Evolutionary conservation across 1,140 invertebrate genomes (phyloP), one percentile per base, ranked within the genome.

Genomic region (Ceratoteleas bidentatus): DNA sequence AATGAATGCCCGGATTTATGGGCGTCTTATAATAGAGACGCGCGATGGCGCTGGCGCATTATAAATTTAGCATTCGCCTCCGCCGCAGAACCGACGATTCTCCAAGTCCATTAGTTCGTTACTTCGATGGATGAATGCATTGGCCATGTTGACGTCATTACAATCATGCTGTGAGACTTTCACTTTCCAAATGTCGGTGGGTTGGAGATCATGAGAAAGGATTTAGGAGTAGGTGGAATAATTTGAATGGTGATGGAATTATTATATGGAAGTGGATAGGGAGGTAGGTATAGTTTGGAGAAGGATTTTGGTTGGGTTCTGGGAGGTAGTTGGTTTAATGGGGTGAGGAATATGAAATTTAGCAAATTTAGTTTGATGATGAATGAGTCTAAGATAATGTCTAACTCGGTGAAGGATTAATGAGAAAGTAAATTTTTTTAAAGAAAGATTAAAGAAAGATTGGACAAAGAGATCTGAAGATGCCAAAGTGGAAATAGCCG

Each of bases 21-120:
- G 66, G 16, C 84, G 83, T 85, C 88, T 88, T 88, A 85, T 88
- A 87, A 88, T 85, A 88, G 85, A 88, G 88, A 88, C 82, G 85
- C 81, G 81, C 76, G 79, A 83, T 78, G 76, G 58, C 78, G 77
- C 81, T 72, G 79, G 60, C 65, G 77, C 80, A 83, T 83, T 85
- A 84, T 88, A 88, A 89, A 88, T 88, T 87, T 88, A 88, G 87
- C 87, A 83, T 85, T 87, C 61, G 84, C 84, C 84, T 86, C 85
- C 79, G 81, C 85, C 83, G 83, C 83, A 75, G 84, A 78, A 85
- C 57, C 76, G 56, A 74, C 86, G 75, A 83, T 85, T 75, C 83
- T 77, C 79, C 53, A 78, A 80, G 81, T 84, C 84, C 80, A 83
- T 88, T 85, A 86, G 73, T 77, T 81, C 61, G 60, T 83, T 74